Base-by-base conservation (phyloP, 2,113 vertebrate species). In the Pachycephala philippinensis region DNA sequence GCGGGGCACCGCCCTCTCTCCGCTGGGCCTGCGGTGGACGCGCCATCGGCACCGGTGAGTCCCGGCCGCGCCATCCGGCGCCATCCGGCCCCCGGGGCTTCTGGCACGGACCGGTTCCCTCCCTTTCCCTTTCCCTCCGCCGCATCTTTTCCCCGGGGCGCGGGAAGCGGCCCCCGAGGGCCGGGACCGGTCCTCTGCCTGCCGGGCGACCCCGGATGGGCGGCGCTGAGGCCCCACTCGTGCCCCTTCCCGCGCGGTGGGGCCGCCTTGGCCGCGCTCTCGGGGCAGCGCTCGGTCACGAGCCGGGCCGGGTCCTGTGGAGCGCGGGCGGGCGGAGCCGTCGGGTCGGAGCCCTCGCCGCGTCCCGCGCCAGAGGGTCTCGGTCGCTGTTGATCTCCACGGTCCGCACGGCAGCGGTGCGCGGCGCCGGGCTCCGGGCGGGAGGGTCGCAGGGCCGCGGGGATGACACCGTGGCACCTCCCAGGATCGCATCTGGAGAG, bases 401-500 rank as follows among this genome's bases (percentile, higher is more conserved):
- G 64, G 47, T 8, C 26, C 14, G n/a, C 13, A 27, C 37, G 42
- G 61, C n/a, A 8, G 37, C 37, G 10, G 37, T 17, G 44, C 19
- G 31, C 37, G 42, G 61, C n/a, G 19, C 42, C 35, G 30, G 59
- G 40, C 37, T 42, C 20, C 9, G 53, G 61, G 64, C 56, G 13
- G 56, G 40, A 21, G 65, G 19, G 6, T 26, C 9, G 49, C 68
- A 5, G 42, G n/a, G 16, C 30, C 61, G 40, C 21, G 77, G 69
- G 44, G 23, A 3, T 30, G 13, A 4, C 33, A 14, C 3, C 52
- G 37, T 19, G n/a, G 13, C 45, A 33, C 76, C 91, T 79, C 90
- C 97, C 92, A 92, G 96, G 98, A 98, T 96, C 97, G 97, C 97
- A 60, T 96, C 98, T 98, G 98, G 95, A 98, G 98, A 98, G 97